phyloP scores from a whole-genome alignment of 2,113 vertebrate species.

The Pituophis catenifer region DNA sequence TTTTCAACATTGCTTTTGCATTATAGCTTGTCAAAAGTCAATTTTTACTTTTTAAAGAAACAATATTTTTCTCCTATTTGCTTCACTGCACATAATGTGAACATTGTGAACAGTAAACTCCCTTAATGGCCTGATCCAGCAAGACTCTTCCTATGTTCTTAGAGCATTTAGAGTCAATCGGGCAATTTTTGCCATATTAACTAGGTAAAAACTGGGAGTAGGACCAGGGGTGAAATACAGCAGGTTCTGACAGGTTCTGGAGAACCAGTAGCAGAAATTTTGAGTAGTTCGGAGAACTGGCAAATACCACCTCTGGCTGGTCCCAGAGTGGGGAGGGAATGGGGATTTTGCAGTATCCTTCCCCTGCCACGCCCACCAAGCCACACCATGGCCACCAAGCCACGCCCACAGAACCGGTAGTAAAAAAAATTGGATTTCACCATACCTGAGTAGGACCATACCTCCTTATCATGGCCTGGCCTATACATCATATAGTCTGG shows the following conservation, averaged over 20 bases:
- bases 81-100: neutral
- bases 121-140: neutral
- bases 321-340: too few relatives aligned
- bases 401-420: too few relatives aligned
- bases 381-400: too few relatives aligned
- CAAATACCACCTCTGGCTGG: too few relatives aligned
- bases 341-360: too few relatives aligned
- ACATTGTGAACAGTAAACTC: neutral
- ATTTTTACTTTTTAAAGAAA: conserved; percentile 16
- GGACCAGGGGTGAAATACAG: too few relatives aligned
- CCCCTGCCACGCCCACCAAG: too few relatives aligned
- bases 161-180: neutral
- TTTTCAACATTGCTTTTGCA: conserved; percentile 43
- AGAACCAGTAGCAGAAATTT: too few relatives aligned
- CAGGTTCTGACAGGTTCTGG: too few relatives aligned
- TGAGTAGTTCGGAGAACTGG: too few relatives aligned
- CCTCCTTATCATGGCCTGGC: neutral
- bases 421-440: too few relatives aligned
- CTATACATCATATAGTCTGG: neutral
- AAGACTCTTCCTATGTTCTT: neutral
- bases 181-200: neutral
- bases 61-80: neutral
- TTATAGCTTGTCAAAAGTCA: conserved; percentile 29
- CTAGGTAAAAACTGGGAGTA: neutral
- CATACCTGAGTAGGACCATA: too few relatives aligned